A percentile compares a stretch with the other conserved stretches of the same genome.
phyloP scores from a whole-genome alignment of 2,113 vertebrate genomes.

The Lichenostomus cassidix region DNA sequence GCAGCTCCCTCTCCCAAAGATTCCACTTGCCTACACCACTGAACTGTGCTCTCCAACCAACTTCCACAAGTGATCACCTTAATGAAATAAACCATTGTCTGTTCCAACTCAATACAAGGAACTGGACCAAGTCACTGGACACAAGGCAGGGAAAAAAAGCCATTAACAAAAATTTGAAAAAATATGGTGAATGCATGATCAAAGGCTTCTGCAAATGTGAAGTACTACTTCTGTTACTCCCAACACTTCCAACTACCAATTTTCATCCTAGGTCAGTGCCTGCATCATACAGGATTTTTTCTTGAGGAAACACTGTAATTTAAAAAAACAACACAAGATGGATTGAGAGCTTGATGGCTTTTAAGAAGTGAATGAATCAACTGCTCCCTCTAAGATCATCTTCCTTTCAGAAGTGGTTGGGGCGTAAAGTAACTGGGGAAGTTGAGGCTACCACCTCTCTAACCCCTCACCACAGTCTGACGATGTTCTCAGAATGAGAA shows the following conservation, averaged over 20 bases:
- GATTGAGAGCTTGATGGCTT: neutral
- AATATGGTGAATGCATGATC: neutral
- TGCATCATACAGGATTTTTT: neutral
- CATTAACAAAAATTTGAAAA: neutral
- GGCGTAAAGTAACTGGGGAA: neutral
- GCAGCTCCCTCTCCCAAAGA: neutral
- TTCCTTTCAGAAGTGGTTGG: neutral
- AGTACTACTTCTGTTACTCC: neutral
- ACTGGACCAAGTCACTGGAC: neutral
- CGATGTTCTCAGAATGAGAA: constrained; percentile 1
- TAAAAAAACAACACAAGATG: neutral
- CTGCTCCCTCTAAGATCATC: neutral
- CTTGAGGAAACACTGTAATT: neutral
- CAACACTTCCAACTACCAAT: neutral
- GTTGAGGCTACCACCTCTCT: neutral
- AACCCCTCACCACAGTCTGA: neutral
- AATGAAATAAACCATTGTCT: neutral
- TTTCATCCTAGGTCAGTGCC: neutral
- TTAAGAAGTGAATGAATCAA: neutral
- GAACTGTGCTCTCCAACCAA: neutral
- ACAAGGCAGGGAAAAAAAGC: neutral
- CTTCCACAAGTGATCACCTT: neutral
- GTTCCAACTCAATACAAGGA: neutral
- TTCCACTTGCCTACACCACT: neutral
- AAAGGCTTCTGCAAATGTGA: neutral